phyloP scores from a whole-genome alignment of 2,113 vertebrate genomes.

The human (Homo sapiens) region DNA sequence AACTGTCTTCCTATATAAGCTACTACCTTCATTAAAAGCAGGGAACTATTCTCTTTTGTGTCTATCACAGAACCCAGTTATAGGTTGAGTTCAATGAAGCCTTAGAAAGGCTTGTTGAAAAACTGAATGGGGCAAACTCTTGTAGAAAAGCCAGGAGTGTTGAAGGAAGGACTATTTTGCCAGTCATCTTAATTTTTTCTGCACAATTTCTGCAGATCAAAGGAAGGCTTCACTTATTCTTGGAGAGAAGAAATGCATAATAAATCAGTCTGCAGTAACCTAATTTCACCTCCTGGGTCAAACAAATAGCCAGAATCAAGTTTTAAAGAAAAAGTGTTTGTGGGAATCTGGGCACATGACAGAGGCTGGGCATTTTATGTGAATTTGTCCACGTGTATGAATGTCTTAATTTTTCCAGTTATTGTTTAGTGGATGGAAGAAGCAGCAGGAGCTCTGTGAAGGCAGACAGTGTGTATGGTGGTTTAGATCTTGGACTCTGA shows the following conservation, averaged over 20 bases:
- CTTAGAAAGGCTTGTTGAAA: constrained; percentile 10
- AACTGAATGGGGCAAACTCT: constrained; percentile 50
- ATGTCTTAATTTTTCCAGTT: neutral
- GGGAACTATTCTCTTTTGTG: neutral
- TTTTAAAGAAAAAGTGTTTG: constrained; percentile 45
- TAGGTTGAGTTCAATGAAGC: neutral
- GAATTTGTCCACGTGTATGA: neutral
- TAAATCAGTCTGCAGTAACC: constrained; percentile 47
- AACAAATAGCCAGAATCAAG: constrained; percentile 36
- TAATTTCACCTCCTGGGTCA: constrained; percentile 56
- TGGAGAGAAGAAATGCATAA: constrained; percentile 39
- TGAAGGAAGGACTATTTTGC: constrained; percentile 44
- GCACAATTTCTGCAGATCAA: constrained; percentile 64
- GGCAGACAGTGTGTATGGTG: too few relatives aligned
- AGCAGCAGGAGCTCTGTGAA: neutral
- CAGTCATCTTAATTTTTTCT: constrained; percentile 64
- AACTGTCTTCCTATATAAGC: neutral
- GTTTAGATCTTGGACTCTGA: neutral
- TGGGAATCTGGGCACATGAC: neutral
- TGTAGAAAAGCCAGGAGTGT: constrained; percentile 62
- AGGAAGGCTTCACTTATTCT: constrained; percentile 58
- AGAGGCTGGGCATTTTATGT: neutral
- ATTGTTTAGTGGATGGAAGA: neutral
- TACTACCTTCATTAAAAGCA: neutral
- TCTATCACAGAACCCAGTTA: neutral